phyloP scores from a whole-genome alignment of 2,797 vertebrate genomes.

The Synanceia verrucosa region DNA sequence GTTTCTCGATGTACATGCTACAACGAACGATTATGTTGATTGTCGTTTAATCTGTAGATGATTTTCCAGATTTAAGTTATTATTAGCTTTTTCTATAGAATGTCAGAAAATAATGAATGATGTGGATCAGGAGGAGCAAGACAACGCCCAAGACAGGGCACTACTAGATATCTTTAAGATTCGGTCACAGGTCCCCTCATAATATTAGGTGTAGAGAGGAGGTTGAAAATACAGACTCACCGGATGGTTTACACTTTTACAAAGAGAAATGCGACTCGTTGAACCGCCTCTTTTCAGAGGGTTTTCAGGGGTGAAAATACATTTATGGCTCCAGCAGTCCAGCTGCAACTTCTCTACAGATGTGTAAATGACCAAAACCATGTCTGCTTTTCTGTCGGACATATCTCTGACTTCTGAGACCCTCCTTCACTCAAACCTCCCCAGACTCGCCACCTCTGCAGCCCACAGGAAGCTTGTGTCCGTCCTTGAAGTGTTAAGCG shows the following conservation, averaged over 20 bases:
- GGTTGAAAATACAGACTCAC: background rate
- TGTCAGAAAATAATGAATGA: too few species aligned
- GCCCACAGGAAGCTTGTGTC: constrained; percentile 7
- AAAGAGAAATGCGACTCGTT: too few species aligned
- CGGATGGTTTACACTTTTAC: background rate
- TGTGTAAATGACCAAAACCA: background rate
- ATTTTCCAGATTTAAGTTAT: too few species aligned
- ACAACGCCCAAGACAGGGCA: too few species aligned
- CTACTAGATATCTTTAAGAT: background rate
- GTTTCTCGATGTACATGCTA: too few species aligned
- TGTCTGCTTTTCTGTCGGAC: background rate
- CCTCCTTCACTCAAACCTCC: background rate
- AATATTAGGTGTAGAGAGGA: background rate
- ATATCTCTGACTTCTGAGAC: background rate
- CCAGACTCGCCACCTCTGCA: background rate
- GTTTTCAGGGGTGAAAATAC: background rate
- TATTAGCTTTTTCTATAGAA: too few species aligned
- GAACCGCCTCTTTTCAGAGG: background rate
- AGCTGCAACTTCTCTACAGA: background rate
- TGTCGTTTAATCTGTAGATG: too few species aligned
- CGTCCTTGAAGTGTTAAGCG: constrained; percentile 70
- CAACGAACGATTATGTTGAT: too few species aligned
- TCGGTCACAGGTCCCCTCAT: background rate
- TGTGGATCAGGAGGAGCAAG: too few species aligned
- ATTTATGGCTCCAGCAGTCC: background rate